Evolutionary conservation across 2,797 vertebrate genomes (phyloP), one percentile per base, ranked within the genome.

Genomic region (Sitta carolinensis): DNA sequence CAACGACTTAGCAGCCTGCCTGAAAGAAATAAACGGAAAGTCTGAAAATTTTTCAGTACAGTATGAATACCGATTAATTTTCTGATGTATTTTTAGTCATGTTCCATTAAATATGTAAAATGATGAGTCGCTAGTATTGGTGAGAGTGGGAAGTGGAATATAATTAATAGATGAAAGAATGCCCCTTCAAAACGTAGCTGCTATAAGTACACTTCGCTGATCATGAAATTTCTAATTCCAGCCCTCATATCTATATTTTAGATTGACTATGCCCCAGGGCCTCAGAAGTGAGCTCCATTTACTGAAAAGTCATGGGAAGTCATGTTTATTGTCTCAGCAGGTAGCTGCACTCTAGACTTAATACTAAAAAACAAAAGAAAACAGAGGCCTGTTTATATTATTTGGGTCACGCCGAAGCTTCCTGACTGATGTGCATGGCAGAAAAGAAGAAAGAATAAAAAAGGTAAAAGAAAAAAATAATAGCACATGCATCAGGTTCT

Each of bases 121-220:
- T 94, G 90, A 97, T 95, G 94, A 93, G 84, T 94, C 10, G 94
- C 89, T 97, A 87, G 91, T 97, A 94, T 92, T 93, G 92, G 93
- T 96, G 80, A 96, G 88, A 96, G 67, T 74, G 75, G 70, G 94
- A 91, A 97, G 79, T 85, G 36, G 69, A 95, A 90, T 85, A 90
- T 96, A 96, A 97, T 97, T 97, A 96, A 97, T 96, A 97, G 90
- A 96, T 96, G 93, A 97, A 96, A 96, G 96, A 96, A 97, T 95
- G 83, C 73, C 91, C 93, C 84, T 97, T 96, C 93, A 95, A 96
- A 97, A 97, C 93, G 91, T 92, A 93, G 77, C 88, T 96, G 81
- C 88, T 97, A 55, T 95, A 97, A 97, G 95, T 97, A 96, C 89
- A 96, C 79, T 96, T 97, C 87, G 89, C 89, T 97, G 97, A 97